Base-by-base conservation (phyloP, 1,140 invertebrate species). In the Cecropterus lyciades region DNA sequence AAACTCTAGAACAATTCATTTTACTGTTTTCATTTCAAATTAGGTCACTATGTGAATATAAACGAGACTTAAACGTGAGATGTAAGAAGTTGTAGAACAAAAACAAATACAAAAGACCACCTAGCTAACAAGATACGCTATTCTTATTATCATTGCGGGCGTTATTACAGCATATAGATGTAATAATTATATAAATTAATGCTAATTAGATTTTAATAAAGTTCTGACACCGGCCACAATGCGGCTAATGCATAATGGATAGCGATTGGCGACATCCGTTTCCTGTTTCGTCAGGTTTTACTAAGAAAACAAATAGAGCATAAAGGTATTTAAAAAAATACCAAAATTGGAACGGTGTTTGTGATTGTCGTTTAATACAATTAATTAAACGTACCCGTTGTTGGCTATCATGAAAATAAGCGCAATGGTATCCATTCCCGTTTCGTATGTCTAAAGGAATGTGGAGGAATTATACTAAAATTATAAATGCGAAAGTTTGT, bases 151-250 rank as follows among this genome's bases (percentile, higher is more conserved):
- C 56, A 48, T 60, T 60, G 43, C 27, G 37, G 57, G 49, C 49
- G 33, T 24, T 20, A 20, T 60, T 49, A 60, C 15, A 33, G 57
- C 43, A 60, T 60, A 49, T 49, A 60, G 27, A 60, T 60, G 57
- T 49, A 37, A 60, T 49, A 60, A 60, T 60, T 60, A 60, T 59
- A 49, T 60, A 48, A 60, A 60, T 60, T 14, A 60, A 60, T 49
- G 57, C 16, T 45, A 60, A 60, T 60, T 1, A 48, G 15, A 43
- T 37, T 43, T n/a, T 48, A 20, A 48, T 60, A 60, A 60, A 45
- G 49, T 48, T 60, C 57, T 60, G 57, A 37, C 57, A 16, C 17
- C 14, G 16, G 6, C 57, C 16, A 30, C 24, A 27, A 27, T 42
- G 42, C 13, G 13, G 16, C 33, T 55, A 55, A 55, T 49, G 20